Conservation (phyloP, 2,113 vertebrate species). For the Trogon melanurus region DNA sequence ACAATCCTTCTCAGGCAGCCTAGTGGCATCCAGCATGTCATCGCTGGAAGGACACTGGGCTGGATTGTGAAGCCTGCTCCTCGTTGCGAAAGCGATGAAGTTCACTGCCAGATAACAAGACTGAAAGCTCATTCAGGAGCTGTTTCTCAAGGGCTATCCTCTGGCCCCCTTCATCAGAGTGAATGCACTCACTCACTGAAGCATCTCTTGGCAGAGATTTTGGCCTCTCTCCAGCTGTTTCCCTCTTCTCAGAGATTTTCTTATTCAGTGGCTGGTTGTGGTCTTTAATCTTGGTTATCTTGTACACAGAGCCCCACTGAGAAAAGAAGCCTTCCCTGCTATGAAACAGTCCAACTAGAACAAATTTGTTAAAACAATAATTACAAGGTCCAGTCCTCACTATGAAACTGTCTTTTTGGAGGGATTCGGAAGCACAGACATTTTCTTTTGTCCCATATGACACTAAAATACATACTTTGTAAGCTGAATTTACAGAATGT, state of each 20-base stretch:
- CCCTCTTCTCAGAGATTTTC: slow-evolving; percentile 58
- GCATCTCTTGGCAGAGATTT: slow-evolving; percentile 66
- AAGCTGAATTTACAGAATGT: background rate
- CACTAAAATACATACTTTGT: background rate
- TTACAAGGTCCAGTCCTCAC: background rate
- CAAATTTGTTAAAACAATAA: slow-evolving; percentile 23
- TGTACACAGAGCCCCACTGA: slow-evolving; percentile 22
- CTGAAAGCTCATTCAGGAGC: slow-evolving; percentile 60
- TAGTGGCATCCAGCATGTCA: slow-evolving; percentile 2
- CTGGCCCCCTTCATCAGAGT: slow-evolving; percentile 27
- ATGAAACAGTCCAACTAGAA: slow-evolving; percentile 15
- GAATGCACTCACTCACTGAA: slow-evolving; percentile 72
- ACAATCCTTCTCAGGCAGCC: slow-evolving; percentile 14
- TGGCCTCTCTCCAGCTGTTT: slow-evolving; percentile 68
- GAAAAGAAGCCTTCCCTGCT: slow-evolving; percentile 39
- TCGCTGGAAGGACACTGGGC: slow-evolving; percentile 24
- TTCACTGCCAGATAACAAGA: slow-evolving; percentile 59
- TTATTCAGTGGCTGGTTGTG: slow-evolving; percentile 59
- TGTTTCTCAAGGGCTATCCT: slow-evolving; percentile 65
- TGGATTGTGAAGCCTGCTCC: slow-evolving; percentile 58
- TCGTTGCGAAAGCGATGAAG: slow-evolving; percentile 36
- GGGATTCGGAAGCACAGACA: background rate
- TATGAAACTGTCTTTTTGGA: background rate
- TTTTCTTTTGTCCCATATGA: background rate
- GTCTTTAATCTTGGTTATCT: slow-evolving; percentile 65